These are phyloP conservation scores for Chunga burmeisteri DNA, from an alignment of 2,113 vertebrate genomes.

Conservation along the genomic window DNA sequence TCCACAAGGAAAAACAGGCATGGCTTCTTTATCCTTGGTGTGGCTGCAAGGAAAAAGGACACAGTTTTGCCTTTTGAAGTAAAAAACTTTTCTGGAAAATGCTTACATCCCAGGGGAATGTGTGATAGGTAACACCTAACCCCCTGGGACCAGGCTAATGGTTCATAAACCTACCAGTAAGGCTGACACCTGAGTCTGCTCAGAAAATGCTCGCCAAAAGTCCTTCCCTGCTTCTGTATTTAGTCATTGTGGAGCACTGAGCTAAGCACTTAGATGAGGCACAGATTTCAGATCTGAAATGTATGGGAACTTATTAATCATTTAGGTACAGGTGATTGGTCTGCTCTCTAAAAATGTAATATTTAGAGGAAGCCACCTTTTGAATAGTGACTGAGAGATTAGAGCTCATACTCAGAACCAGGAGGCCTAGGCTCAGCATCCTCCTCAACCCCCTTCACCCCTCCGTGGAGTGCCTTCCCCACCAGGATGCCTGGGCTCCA, in stretches of 20 bases:
- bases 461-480: background rate
- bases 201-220: background rate
- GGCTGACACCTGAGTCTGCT: background rate
- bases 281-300: background rate
- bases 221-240: background rate
- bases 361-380: background rate
- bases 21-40: background rate
- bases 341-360: background rate
- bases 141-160: background rate
- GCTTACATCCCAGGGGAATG: background rate
- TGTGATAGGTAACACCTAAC: background rate
- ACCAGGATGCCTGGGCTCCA: accelerated
- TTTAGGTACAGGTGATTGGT: background rate
- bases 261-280: background rate
- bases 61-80: background rate
- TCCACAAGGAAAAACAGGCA: background rate
- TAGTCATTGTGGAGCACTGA: background rate
- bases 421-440: background rate
- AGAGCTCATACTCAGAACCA: background rate
- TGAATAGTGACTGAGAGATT: background rate
- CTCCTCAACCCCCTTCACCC: background rate
- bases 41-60: background rate
- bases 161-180: background rate
- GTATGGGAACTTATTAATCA: background rate
- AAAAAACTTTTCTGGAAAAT: background rate